Percentiles rank a stretch among this genome's conserved stretches.
phyloP scores from a whole-genome alignment of 1,140 invertebrate genomes.

The Hypsibius dujardini region DNA sequence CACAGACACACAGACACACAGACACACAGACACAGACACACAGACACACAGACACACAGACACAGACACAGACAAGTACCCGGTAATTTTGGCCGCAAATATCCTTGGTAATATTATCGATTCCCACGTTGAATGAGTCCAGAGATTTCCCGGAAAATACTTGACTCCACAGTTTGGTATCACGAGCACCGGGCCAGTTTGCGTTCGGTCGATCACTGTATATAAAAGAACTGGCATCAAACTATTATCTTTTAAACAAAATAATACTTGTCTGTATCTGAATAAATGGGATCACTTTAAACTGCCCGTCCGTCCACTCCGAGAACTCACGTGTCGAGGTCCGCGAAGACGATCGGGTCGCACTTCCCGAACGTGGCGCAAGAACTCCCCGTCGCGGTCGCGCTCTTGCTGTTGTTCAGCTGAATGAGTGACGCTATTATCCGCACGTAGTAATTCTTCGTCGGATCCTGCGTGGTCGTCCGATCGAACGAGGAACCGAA shows the following conservation, averaged over 20 bases:
- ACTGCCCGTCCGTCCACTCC: not conserved
- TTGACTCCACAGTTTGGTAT: not conserved
- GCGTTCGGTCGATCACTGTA: constrained; percentile 9
- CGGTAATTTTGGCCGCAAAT: constrained; percentile 1
- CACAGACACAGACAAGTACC: not conserved
- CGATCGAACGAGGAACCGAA: not conserved
- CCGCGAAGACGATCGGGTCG: constrained; percentile 2
- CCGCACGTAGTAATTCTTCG: not conserved
- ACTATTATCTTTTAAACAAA: too few species aligned
- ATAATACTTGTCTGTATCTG: too few species aligned
- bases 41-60: too few species aligned
- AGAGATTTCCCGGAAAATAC: not conserved
- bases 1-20: too few species aligned
- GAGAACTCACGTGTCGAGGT: constrained; percentile 10
- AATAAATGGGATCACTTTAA: too few species aligned
- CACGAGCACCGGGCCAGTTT: not conserved
- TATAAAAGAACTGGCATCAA: not conserved
- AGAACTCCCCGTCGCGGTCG: not conserved
- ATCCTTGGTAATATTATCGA: constrained; percentile 1
- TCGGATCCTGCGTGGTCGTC: not conserved
- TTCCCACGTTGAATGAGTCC: not conserved
- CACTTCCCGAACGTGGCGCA: not conserved
- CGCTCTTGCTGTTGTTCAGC: not conserved
- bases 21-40: too few species aligned
- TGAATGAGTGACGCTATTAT: not conserved